Evolutionary conservation across 1,140 invertebrate genomes (phyloP), one percentile per base, ranked within the genome.

Genomic region (Brachionus manjavacas): DNA sequence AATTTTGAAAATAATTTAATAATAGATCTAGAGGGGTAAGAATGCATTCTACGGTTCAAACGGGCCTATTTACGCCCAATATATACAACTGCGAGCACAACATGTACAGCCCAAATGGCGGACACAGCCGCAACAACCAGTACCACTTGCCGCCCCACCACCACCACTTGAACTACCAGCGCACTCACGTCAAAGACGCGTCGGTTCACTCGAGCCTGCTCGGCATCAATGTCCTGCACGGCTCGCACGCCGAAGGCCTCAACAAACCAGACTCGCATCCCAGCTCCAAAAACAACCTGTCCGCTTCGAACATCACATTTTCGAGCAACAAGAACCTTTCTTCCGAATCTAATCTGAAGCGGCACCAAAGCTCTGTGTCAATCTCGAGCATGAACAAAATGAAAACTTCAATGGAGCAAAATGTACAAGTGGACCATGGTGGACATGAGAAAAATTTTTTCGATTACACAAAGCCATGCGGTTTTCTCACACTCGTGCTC

Each of bases 31-130:
- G 52, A 60, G 8, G 23, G 9, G 52, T 25, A 8, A 20, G 52
- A 16, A 60, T 81, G 79, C 79, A 81, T 81, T 81, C 79, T 9
- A 81, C 79, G 23, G 79, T 81, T 64, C 79, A 81, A 14, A 81
- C 79, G 0, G 52, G 79, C 25, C 31, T 81, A 4, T 81, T 43
- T 46, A 81, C 79, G 35, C 79, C 49, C 20, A 81, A 81, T 35
- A 81, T 81, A 7, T 81, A 64, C 39, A 81, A 81, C 41, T 81
- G 64, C 25, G 79, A 81, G 20, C 64, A 81, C 28, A 81, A 81
- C 39, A 64, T 64, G 20, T 46, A 46, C 20, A 35, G 35, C 4
- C 79, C 16, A 6, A 41, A 81, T 46, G 35, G 31, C 1, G 31
- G 28, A 3, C 74, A 78, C 39, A 43, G 3, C 46, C 39, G 28